Percentiles rank a stretch among this genome's conserved stretches.
Conservation (phyloP, 2,888 invertebrate species). For the Drosophila meridionalis region DNA sequence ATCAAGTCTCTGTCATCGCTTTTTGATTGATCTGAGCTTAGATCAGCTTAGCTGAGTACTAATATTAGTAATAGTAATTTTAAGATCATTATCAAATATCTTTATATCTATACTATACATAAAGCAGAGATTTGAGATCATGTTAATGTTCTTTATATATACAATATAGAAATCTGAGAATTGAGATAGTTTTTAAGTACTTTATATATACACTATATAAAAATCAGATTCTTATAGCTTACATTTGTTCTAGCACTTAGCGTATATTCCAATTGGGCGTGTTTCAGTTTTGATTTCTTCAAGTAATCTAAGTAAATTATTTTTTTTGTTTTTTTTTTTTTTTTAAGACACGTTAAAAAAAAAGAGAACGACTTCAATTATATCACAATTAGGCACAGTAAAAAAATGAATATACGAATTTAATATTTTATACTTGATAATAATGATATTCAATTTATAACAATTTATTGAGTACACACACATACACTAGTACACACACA, state of each 20-base stretch:
- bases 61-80: too few species aligned
- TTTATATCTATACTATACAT: too few species aligned
- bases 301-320: conserved; percentile 6
- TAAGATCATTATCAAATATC: too few species aligned
- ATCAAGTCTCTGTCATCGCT: too few species aligned
- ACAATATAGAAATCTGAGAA: too few species aligned
- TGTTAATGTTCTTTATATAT: too few species aligned
- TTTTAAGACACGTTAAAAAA: conserved; percentile 28
- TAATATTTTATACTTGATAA: conserved; percentile 15
- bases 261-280: conserved; percentile 4
- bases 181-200: background rate
- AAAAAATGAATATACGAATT: conserved; percentile 40
- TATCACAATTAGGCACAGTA: conserved; percentile 54
- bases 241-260: conserved; percentile 15
- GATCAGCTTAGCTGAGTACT: too few species aligned
- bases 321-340: background rate
- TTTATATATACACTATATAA: background rate
- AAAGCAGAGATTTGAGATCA: too few species aligned
- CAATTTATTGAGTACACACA: conserved; percentile 12
- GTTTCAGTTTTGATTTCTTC: background rate
- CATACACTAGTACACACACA: background rate
- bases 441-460: conserved; percentile 18
- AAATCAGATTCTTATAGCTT: conserved; percentile 15
- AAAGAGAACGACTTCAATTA: conserved; percentile 9
- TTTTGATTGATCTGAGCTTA: too few species aligned